Conservation (phyloP, 2,797 vertebrate genomes). For the Oreortyx pictus region DNA sequence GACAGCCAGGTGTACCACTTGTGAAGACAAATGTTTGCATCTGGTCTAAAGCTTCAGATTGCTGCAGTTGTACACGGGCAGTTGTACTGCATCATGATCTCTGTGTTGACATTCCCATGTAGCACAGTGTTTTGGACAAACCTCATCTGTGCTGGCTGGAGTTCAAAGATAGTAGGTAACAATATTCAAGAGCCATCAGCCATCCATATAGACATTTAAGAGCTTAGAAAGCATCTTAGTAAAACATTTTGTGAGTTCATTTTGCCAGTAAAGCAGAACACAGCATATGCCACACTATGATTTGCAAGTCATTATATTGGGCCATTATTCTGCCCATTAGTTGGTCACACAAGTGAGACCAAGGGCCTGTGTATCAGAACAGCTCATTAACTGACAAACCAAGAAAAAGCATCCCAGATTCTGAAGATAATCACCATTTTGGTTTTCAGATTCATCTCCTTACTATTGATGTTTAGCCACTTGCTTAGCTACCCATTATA, state of each 20-base stretch:
- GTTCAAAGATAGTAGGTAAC: neutral
- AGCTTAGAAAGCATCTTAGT: neutral
- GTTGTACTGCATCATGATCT: neutral
- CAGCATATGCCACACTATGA: no score
- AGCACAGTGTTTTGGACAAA: neutral
- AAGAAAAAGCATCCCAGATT: neutral
- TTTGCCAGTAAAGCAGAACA: neutral
- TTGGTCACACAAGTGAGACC: neutral
- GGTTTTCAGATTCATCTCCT: neutral
- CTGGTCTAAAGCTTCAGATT: neutral
- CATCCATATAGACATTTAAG: neutral
- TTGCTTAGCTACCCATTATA: neutral
- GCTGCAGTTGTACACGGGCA: neutral
- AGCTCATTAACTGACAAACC: neutral
- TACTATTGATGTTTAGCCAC: neutral
- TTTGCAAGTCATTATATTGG: neutral
- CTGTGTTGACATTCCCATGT: neutral
- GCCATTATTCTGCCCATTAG: neutral
- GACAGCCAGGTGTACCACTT: neutral
- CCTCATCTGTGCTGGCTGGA: neutral
- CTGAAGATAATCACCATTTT: neutral
- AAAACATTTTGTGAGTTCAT: neutral
- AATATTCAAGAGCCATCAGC: neutral
- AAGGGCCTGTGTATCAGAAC: no score
- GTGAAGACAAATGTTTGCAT: neutral